Evolutionary conservation across 2,797 vertebrate species (phyloP).

Genomic region (Rachycentron canadum): DNA sequence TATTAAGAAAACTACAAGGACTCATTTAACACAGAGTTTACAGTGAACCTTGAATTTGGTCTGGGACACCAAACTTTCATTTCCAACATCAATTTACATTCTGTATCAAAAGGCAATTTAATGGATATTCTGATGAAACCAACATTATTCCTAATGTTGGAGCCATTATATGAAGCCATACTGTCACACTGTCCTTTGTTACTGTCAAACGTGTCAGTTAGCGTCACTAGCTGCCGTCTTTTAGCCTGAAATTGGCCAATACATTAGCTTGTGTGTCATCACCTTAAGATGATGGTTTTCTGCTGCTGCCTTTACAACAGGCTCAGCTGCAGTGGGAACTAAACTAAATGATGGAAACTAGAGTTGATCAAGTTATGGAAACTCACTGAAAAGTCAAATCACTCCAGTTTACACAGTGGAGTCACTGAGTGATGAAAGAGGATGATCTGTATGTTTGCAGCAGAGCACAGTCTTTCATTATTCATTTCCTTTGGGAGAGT

Average conservation of each 20-base stretch:
- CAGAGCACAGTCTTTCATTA: conserved; percentile 28
- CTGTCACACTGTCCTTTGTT: neutral
- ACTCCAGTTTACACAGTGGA: conserved; percentile 25
- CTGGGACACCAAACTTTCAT: neutral
- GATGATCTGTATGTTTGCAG: conserved; percentile 19
- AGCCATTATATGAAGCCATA: too few relatives aligned
- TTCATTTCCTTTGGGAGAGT: conserved; percentile 33
- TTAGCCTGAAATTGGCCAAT: neutral
- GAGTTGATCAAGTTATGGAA: conserved; percentile 21
- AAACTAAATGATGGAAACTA: conserved; percentile 40
- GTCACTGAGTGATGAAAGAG: conserved; percentile 20
- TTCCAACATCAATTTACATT: neutral
- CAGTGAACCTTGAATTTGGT: neutral
- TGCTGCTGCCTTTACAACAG: neutral
- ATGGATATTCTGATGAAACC: neutral
- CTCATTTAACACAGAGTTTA: neutral
- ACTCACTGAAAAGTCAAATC: conserved; percentile 19
- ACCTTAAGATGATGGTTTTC: conserved; percentile 4
- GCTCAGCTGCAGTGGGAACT: conserved; percentile 13
- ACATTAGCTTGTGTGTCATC: neutral
- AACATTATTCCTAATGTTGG: neutral
- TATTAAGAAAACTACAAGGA: neutral
- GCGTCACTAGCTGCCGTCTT: neutral
- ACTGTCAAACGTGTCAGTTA: neutral
- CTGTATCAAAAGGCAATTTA: neutral